Conservation (phyloP, 1,140 invertebrate genomes). For the Brachionus paranguensis region DNA sequence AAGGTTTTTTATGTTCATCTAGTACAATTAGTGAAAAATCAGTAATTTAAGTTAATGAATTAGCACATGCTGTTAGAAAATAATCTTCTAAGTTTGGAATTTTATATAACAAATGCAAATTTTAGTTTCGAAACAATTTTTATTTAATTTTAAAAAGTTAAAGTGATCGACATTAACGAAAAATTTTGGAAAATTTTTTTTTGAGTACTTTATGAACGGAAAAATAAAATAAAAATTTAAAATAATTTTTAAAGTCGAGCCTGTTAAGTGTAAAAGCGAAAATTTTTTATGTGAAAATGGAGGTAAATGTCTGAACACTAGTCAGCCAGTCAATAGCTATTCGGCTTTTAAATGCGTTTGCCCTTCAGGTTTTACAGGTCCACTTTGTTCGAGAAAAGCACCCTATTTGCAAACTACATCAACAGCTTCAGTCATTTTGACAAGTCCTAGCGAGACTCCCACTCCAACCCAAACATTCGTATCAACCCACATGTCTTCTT, state of each 20-base stretch:
- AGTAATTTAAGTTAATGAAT: no score
- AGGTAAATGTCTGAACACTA: neutral
- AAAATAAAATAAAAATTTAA: no score
- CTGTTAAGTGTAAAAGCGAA: neutral
- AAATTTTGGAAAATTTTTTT: no score
- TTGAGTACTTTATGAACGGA: no score
- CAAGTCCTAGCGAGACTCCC: neutral
- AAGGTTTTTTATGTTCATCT: no score
- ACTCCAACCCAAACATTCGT: neutral
- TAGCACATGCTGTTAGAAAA: no score
- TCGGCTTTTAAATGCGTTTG: neutral
- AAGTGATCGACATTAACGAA: no score
- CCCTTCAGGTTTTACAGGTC: neutral
- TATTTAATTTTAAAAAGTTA: no score
- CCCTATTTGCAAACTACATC: neutral
- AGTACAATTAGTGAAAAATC: no score
- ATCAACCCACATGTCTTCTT: neutral
- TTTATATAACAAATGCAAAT: no score
- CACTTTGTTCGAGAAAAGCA: neutral
- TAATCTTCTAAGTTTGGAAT: no score
- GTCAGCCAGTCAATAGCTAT: neutral
- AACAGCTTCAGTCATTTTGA: neutral
- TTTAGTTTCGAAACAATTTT: no score
- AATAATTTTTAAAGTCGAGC: neutral
- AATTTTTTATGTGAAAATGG: slow-evolving; percentile 5